A percentile compares a stretch with the other conserved stretches of the same genome.
These are phyloP conservation scores for Amblyraja radiata DNA, from an alignment of 2,797 vertebrate genomes.

Conservation along the genomic window DNA sequence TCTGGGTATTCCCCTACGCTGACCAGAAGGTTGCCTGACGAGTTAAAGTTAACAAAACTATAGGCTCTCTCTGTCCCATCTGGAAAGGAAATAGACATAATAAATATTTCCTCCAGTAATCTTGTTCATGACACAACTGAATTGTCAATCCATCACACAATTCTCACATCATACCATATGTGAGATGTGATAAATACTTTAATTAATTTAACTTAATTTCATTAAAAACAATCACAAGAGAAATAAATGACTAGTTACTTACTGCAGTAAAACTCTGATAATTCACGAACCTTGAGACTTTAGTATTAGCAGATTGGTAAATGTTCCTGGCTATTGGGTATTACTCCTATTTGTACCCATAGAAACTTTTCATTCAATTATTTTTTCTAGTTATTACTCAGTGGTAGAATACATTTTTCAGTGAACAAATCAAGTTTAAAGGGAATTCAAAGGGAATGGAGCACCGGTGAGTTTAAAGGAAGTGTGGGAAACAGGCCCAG, in stretches of 20 bases:
- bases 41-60: conserved; percentile 73
- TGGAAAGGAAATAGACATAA: conserved; percentile 46
- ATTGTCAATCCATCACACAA: background rate
- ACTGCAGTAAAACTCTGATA: background rate
- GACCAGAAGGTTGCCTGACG: conserved; percentile 69
- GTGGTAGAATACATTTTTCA: no score
- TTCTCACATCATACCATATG: background rate
- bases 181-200: background rate
- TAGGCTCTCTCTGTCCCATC: conserved; percentile 72
- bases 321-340: no score
- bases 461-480: no score
- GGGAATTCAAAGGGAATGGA: no score
- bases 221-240: background rate
- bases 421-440: no score
- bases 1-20: conserved; percentile 75
- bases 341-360: no score
- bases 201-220: no score
- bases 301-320: no score
- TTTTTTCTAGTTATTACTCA: no score
- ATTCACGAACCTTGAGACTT: no score
- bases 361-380: no score
- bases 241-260: background rate
- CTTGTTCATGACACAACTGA: background rate
- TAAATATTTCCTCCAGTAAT: background rate
- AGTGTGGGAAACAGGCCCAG: no score